Conservation (phyloP, 2,797 vertebrate genomes). For the Sebastes minor region DNA sequence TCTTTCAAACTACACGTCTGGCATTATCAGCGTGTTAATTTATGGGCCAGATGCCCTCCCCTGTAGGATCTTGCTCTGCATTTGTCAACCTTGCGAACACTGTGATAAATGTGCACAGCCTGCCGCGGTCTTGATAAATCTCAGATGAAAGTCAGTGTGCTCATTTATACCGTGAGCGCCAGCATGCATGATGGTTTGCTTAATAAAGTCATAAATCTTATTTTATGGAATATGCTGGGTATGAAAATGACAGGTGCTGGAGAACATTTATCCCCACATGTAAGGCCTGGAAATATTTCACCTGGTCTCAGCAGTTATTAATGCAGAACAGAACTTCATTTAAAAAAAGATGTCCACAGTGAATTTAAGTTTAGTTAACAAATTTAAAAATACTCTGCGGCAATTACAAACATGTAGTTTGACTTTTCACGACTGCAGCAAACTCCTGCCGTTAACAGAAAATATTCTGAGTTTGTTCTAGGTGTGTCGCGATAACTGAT, state of each 20-base stretch:
- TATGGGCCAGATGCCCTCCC: not conserved
- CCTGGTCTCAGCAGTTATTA: not conserved
- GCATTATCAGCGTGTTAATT: not conserved
- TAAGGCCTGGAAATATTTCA: slow-evolving; percentile 1
- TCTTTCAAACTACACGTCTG: not conserved
- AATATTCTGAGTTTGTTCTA: not conserved
- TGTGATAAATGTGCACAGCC: slow-evolving; percentile 16
- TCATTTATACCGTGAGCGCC: slow-evolving; percentile 7
- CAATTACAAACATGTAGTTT: not conserved
- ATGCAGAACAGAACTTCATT: not conserved
- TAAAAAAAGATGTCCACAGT: not conserved
- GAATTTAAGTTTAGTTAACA: not conserved
- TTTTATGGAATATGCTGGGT: not conserved
- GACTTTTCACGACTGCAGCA: not conserved
- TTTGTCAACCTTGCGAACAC: slow-evolving; percentile 3
- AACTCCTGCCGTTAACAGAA: not conserved
- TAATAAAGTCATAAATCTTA: slow-evolving; percentile 22
- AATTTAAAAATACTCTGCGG: not conserved
- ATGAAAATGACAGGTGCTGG: slow-evolving; percentile 1
- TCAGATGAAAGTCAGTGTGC: not conserved
- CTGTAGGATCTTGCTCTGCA: not conserved
- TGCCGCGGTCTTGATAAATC: slow-evolving; percentile 22
- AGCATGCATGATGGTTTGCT: not conserved
- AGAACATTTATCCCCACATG: not conserved
- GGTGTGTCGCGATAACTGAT: too few species aligned